These are phyloP conservation scores for Nomia melanderi DNA, from an alignment of 1,140 invertebrate species.

Conservation along the genomic window DNA sequence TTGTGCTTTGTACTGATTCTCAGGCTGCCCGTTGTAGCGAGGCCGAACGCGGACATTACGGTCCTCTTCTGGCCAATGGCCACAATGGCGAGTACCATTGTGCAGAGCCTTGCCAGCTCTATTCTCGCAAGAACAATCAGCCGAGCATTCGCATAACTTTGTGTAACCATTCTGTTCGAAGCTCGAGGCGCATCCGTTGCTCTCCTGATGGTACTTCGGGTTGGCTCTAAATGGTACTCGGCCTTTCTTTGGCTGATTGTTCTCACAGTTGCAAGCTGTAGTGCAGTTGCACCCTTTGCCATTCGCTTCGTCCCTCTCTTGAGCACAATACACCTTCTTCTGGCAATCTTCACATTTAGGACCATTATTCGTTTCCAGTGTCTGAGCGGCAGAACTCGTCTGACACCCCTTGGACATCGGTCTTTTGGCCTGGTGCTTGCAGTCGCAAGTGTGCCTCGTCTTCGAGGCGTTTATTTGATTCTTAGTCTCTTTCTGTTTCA, in stretches of 20 bases:
- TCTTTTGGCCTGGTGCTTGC: constrained; percentile 20
- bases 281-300: constrained; percentile 6
- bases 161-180: constrained; percentile 24
- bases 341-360: constrained; percentile 35
- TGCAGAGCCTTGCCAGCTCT: constrained; percentile 35
- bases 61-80: constrained; percentile 19
- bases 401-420: constrained; percentile 23
- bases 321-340: constrained; percentile 12
- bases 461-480: constrained; percentile 76
- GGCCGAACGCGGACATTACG: constrained; percentile 7
- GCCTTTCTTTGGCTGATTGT: constrained; percentile 5
- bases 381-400: constrained; percentile 17
- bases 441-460: constrained; percentile 58
- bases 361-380: background rate
- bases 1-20: constrained; percentile 56
- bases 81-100: constrained; percentile 11
- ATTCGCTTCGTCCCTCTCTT: background rate
- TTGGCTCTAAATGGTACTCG: constrained; percentile 12
- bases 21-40: constrained; percentile 23
- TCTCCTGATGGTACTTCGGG: constrained; percentile 34
- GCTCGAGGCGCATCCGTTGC: constrained; percentile 17
- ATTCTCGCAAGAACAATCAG: constrained; percentile 47
- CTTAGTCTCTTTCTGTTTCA: constrained; percentile 74
- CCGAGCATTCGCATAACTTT: constrained; percentile 51
- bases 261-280: constrained; percentile 31